Evolutionary conservation across 2,888 invertebrate species (phyloP).

Genomic region (Allygus modestus): DNA sequence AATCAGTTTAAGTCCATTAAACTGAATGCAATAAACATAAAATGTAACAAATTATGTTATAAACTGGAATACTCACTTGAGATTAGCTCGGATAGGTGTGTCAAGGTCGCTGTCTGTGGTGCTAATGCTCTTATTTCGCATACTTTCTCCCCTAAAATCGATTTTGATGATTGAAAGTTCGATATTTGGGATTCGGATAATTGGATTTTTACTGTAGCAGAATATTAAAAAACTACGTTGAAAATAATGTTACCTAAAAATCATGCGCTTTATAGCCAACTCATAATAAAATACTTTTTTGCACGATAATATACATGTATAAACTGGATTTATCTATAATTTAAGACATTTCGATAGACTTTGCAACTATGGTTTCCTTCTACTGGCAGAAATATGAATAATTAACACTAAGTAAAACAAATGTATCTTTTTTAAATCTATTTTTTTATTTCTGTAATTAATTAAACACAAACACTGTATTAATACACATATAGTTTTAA

Average conservation of each 20-base stretch:
- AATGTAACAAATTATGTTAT: not conserved
- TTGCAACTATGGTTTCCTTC: too few relatives aligned
- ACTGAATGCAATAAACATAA: slow-evolving; percentile 2
- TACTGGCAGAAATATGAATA: too few relatives aligned
- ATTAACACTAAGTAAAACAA: too few relatives aligned
- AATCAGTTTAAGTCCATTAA: not conserved
- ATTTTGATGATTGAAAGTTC: slow-evolving; percentile 33
- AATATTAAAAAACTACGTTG: not conserved
- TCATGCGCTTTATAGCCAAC: too few relatives aligned
- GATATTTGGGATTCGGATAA: slow-evolving; percentile 21
- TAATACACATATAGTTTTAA: too few relatives aligned
- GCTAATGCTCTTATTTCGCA: slow-evolving; percentile 11
- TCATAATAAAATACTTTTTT: too few relatives aligned
- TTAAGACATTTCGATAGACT: too few relatives aligned
- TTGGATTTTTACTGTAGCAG: slow-evolving; percentile 27
- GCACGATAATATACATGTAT: too few relatives aligned
- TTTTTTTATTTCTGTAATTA: too few relatives aligned
- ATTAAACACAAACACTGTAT: too few relatives aligned
- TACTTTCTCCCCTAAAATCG: slow-evolving; percentile 21
- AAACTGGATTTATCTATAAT: too few relatives aligned
- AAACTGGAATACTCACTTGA: slow-evolving; percentile 32
- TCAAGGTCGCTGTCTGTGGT: slow-evolving; percentile 24
- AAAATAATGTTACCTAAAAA: not conserved
- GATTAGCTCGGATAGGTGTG: slow-evolving; percentile 19
- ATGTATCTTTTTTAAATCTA: too few relatives aligned